Evolutionary conservation across 2,888 invertebrate species (phyloP).

Genomic region (Calliphora vomitoria): DNA sequence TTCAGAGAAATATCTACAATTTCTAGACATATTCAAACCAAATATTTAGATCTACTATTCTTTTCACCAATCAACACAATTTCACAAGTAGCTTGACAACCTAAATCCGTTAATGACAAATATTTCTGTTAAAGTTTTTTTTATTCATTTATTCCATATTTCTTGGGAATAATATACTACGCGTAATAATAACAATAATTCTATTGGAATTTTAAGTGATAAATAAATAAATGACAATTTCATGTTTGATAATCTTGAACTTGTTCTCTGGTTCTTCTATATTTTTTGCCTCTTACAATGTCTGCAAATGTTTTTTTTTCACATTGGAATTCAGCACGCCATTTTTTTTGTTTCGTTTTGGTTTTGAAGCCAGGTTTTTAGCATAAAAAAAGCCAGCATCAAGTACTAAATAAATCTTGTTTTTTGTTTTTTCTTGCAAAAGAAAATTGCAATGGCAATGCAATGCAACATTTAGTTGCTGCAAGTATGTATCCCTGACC

Average conservation of each 20-base stretch:
- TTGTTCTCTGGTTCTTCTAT: constrained; percentile 5
- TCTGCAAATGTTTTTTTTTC: constrained; percentile 26
- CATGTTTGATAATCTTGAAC: constrained; percentile 43
- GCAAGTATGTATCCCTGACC: constrained; percentile 24
- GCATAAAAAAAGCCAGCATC: background rate
- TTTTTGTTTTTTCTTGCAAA: constrained; percentile 42
- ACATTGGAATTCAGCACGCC: constrained; percentile 30
- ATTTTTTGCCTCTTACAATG: background rate
- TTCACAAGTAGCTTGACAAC: background rate
- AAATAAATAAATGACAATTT: constrained; percentile 43
- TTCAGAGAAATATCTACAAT: too few species aligned
- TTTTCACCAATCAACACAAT: background rate
- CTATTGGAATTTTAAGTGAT: constrained; percentile 37
- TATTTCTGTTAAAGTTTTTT: background rate
- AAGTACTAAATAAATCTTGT: constrained; percentile 28
- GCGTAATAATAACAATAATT: constrained; percentile 19
- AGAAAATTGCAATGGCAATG: constrained; percentile 11
- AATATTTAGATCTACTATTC: background rate
- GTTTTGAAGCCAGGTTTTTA: constrained; percentile 5
- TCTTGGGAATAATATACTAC: background rate
- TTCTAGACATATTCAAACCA: too few species aligned
- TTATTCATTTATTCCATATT: constrained; percentile 1
- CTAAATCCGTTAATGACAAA: constrained; percentile 14
- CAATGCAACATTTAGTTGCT: constrained; percentile 31
- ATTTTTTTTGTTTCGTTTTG: constrained; percentile 28